These are phyloP conservation scores for Chaetorhynchus papuensis DNA, from an alignment of 2,113 vertebrate species.

Conservation along the genomic window DNA sequence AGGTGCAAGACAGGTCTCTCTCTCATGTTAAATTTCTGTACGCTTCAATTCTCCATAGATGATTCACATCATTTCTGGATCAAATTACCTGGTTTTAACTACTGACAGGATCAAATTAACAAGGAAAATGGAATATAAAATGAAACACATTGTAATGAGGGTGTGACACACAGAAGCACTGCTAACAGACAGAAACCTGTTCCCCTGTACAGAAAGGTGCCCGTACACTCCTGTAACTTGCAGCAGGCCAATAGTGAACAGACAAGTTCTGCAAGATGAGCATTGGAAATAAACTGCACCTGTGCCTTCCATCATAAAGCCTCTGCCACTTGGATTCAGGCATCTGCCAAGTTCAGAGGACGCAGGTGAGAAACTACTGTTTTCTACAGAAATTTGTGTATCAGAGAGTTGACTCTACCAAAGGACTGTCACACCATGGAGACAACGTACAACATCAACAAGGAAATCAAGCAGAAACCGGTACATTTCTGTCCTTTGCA, in stretches of 20 bases:
- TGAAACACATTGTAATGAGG: conserved; percentile 42
- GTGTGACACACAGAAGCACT: background rate
- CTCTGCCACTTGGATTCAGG: background rate
- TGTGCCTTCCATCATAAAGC: background rate
- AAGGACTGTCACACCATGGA: background rate
- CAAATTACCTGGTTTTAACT: conserved; percentile 55
- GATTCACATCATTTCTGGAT: conserved; percentile 45
- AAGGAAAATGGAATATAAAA: conserved; percentile 44
- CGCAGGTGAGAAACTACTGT: background rate
- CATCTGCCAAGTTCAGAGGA: background rate
- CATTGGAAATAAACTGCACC: background rate
- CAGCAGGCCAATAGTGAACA: background rate
- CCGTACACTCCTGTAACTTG: background rate
- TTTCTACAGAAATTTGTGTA: background rate
- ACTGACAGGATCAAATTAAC: conserved; percentile 51
- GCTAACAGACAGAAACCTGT: background rate
- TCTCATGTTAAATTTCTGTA: conserved; percentile 30
- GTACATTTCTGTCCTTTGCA: background rate
- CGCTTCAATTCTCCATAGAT: conserved; percentile 26
- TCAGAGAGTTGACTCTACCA: background rate
- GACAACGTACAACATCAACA: background rate
- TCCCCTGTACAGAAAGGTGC: background rate
- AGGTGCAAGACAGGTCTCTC: conserved; percentile 22
- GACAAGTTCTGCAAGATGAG: background rate
- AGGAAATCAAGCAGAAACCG: background rate